Percentiles rank a stretch among this genome's conserved stretches.
phyloP scores from a whole-genome alignment of 2,888 invertebrate genomes.

The Nemotelus nigrinus region DNA sequence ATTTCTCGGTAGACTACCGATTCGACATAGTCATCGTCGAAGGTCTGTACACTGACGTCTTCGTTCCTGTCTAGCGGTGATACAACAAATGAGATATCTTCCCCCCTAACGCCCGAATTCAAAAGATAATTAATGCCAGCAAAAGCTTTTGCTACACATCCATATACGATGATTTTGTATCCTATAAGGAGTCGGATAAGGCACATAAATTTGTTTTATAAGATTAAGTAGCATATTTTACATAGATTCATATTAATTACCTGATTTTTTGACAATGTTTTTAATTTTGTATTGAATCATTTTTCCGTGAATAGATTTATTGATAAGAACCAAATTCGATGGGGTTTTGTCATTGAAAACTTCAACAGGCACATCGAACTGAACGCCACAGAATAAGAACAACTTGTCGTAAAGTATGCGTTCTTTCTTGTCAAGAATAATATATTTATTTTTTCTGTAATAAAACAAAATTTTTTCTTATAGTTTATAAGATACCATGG shows the following conservation, averaged over 20 bases:
- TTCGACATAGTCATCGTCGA: conserved; percentile 55
- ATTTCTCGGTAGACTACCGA: conserved; percentile 55
- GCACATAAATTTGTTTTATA: too few species aligned
- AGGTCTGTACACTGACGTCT: conserved; percentile 52
- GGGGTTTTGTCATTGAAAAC: conserved; percentile 61
- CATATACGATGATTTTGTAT: conserved; percentile 65
- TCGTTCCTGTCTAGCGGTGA: conserved; percentile 53
- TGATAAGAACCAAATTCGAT: conserved; percentile 72
- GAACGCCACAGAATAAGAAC: conserved; percentile 69
- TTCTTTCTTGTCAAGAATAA: conserved; percentile 62
- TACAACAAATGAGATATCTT: conserved; percentile 65
- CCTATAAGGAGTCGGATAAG: conserved; percentile 16
- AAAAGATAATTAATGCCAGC: conserved; percentile 66
- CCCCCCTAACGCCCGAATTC: conserved; percentile 63
- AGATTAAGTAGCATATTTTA: too few species aligned
- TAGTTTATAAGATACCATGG: neutral
- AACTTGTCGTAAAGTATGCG: conserved; percentile 68
- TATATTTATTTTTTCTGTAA: conserved; percentile 69
- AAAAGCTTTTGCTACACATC: conserved; percentile 66
- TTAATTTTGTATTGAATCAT: conserved; percentile 32
- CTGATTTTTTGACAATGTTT: conserved; percentile 8
- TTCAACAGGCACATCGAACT: conserved; percentile 68
- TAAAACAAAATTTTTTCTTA: neutral
- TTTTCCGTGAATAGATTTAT: conserved; percentile 68
- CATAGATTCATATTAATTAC: neutral